A percentile compares a stretch with the other conserved stretches of the same genome.
Evolutionary conservation across 2,113 vertebrate genomes (phyloP).

Genomic region (Chionomys nivalis): DNA sequence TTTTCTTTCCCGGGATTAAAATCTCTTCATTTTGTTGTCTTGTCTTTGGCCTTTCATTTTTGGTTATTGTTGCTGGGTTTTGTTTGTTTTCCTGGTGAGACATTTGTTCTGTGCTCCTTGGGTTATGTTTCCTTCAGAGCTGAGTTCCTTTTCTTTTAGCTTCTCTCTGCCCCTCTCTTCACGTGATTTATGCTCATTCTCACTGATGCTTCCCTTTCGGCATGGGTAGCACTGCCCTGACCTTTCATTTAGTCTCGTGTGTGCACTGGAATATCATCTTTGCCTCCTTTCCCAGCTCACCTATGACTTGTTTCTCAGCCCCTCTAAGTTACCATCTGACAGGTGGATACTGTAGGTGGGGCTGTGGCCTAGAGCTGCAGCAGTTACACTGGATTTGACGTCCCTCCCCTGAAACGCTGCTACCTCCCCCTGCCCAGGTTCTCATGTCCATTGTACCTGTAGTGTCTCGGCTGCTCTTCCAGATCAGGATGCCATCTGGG

Average conservation of each 20-base stretch:
- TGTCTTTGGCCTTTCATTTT: constrained; percentile 3
- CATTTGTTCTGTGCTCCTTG: constrained; percentile 19
- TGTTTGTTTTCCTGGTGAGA: not conserved
- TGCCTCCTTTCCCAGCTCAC: not conserved
- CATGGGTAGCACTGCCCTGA: not conserved
- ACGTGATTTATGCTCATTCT: not conserved
- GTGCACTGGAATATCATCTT: not conserved
- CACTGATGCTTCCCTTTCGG: not conserved
- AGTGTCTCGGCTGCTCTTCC: not conserved
- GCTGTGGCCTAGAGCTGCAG: not conserved
- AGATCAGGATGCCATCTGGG: not conserved
- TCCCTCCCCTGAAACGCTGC: not conserved
- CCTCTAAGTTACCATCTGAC: not conserved
- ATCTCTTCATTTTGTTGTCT: constrained; percentile 13
- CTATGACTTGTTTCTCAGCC: constrained; percentile 14
- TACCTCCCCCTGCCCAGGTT: not conserved
- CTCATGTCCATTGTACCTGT: not conserved
- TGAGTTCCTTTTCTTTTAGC: not conserved
- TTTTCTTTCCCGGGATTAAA: constrained; percentile 31
- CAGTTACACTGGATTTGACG: not conserved
- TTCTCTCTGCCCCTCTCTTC: not conserved
- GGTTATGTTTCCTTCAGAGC: constrained; percentile 10
- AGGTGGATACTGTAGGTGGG: not conserved
- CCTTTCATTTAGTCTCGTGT: constrained; percentile 25
- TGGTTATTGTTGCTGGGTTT: not conserved